Conservation (phyloP, 2,797 vertebrate genomes). For the Oophaga sylvatica region DNA sequence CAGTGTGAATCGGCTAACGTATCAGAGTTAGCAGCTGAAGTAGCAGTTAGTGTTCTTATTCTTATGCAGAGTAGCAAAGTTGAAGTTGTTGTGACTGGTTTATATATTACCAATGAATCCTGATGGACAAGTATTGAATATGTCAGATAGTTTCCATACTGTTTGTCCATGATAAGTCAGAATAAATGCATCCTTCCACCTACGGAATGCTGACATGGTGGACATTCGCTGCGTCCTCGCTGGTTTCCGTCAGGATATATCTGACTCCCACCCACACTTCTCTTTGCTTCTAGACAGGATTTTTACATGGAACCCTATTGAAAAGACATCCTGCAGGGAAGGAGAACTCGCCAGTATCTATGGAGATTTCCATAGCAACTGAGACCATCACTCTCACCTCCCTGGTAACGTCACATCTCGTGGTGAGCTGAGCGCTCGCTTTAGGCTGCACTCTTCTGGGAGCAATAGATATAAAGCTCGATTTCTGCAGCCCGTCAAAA, state of each 20-base stretch:
- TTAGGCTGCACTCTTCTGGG: background rate
- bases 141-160: too few relatives aligned
- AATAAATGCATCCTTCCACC: too few relatives aligned
- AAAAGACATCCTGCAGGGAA: constrained; percentile 43
- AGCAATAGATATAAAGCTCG: background rate
- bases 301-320: constrained; percentile 49
- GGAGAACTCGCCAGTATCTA: constrained; percentile 51
- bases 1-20: too few relatives aligned
- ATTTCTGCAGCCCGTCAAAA: too few relatives aligned
- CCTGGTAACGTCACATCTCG: constrained; percentile 14
- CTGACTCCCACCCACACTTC: constrained; percentile 21
- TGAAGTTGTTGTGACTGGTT: background rate
- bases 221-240: too few relatives aligned
- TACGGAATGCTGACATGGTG: background rate
- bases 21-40: too few relatives aligned
- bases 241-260: constrained; percentile 5
- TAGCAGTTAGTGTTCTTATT: too few relatives aligned
- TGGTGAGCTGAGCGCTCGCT: constrained; percentile 9
- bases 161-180: too few relatives aligned
- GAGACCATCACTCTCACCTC: constrained; percentile 31
- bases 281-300: constrained; percentile 27
- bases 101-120: too few relatives aligned
- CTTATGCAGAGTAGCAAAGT: background rate
- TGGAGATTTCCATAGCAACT: constrained; percentile 56
- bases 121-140: too few relatives aligned